Percentiles rank a stretch among this genome's conserved stretches.
These are phyloP conservation scores for Enoplolaimus lenunculus DNA, from an alignment of 2,888 invertebrate genomes.

Conservation along the genomic window DNA sequence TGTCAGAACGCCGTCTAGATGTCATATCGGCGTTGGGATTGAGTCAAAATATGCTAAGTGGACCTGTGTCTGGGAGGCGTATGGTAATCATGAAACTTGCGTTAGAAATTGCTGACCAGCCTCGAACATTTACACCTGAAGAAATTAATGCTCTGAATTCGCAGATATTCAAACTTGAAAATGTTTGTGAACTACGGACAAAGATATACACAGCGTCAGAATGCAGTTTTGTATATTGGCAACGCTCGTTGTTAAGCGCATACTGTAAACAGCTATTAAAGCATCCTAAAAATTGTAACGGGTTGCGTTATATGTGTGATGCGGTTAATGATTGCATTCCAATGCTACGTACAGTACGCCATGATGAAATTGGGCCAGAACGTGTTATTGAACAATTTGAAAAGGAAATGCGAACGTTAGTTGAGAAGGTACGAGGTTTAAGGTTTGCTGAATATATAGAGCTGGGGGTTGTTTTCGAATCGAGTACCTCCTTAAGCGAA, in stretches of 20 bases:
- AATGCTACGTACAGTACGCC: conserved; percentile 38
- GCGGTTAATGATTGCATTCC: conserved; percentile 46
- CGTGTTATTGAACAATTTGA: conserved; percentile 36
- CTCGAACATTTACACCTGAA: conserved; percentile 7
- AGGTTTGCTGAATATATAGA: no score
- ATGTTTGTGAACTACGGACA: no score
- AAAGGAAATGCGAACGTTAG: conserved; percentile 27
- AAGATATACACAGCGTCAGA: no score
- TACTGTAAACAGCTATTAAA: no score
- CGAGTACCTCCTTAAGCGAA: no score
- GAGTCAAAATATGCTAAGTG: conserved; percentile 47
- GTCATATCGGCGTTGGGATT: conserved; percentile 58
- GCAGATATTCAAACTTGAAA: neutral
- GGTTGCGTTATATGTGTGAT: conserved; percentile 46
- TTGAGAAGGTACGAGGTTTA: conserved; percentile 42
- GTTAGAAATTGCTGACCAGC: neutral
- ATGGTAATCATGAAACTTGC: neutral
- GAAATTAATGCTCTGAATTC: neutral
- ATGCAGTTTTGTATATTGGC: no score
- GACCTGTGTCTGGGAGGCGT: no score
- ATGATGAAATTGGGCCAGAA: conserved; percentile 37
- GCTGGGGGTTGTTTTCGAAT: conserved; percentile 16
- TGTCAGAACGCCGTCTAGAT: conserved; percentile 40
- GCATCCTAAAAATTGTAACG: no score
- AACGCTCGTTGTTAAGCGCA: no score